Conservation (phyloP, 2,797 vertebrate species). For the Fringilla coelebs region DNA sequence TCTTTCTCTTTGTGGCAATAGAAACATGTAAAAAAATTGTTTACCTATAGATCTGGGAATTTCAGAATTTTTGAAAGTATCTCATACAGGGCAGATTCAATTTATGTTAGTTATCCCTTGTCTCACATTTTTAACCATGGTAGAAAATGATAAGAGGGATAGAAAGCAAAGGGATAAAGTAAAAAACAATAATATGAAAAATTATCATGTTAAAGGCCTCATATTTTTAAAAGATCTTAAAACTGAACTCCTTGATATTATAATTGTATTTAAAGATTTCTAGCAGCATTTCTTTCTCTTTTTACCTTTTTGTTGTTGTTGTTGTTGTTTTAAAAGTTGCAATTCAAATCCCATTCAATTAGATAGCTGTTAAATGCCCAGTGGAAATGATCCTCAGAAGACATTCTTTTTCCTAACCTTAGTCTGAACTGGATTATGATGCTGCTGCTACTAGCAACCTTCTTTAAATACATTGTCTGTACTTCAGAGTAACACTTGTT, state of each 20-base stretch:
- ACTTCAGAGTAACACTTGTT: background rate
- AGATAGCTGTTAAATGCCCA: background rate
- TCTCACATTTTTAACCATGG: background rate
- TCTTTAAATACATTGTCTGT: background rate
- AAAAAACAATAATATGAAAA: background rate
- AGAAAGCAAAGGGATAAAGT: background rate
- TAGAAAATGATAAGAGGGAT: background rate
- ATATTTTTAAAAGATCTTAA: background rate
- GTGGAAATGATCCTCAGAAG: background rate
- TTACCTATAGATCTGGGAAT: background rate
- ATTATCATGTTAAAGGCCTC: background rate
- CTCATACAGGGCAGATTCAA: background rate
- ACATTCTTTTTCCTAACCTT: background rate
- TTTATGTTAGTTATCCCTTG: background rate
- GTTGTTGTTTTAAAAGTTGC: background rate
- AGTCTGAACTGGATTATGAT: background rate
- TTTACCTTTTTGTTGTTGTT: too few species aligned
- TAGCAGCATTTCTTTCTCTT: rapidly evolving
- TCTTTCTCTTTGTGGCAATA: background rate
- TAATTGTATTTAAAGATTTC: background rate
- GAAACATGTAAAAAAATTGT: background rate
- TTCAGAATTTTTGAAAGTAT: background rate
- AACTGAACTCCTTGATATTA: background rate
- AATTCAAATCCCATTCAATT: background rate
- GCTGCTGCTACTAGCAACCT: background rate